Percentiles rank a stretch among this genome's conserved stretches.
Evolutionary conservation across 2,113 vertebrate species (phyloP).

Genomic region (Oreochromis aureus): DNA sequence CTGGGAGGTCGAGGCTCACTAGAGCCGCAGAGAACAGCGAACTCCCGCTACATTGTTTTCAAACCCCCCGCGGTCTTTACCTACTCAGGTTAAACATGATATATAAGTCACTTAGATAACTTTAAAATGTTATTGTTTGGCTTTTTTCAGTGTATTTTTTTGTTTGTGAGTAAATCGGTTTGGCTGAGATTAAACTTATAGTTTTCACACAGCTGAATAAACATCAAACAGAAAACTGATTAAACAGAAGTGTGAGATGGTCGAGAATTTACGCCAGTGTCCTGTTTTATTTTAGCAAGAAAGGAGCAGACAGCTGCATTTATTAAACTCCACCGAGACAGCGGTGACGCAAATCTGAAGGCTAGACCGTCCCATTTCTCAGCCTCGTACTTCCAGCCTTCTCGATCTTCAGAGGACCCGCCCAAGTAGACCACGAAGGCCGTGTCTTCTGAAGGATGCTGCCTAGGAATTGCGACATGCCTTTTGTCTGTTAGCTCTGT

Average conservation of each 20-base stretch:
- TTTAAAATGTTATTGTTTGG: neutral
- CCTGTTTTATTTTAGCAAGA: neutral
- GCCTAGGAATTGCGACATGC: too few relatives aligned
- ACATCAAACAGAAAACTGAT: neutral
- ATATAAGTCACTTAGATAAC: neutral
- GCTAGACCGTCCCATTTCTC: neutral
- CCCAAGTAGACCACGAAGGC: too few relatives aligned
- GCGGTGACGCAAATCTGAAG: neutral
- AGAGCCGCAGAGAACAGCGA: neutral
- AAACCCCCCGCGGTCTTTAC: neutral
- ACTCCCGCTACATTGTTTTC: neutral
- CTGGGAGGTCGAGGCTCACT: neutral
- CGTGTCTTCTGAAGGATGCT: too few relatives aligned
- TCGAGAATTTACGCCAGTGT: neutral
- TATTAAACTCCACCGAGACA: neutral
- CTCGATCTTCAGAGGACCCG: neutral
- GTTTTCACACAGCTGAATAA: neutral
- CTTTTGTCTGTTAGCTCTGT: too few relatives aligned
- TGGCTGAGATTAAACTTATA: neutral
- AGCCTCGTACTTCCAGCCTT: neutral
- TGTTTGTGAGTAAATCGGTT: neutral
- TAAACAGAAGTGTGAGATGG: neutral
- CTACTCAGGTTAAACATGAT: neutral
- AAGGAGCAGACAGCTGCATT: neutral
- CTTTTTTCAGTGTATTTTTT: neutral